These are phyloP conservation scores for Scotopteryx bipunctaria DNA, from an alignment of 2,888 invertebrate species.

Conservation along the genomic window DNA sequence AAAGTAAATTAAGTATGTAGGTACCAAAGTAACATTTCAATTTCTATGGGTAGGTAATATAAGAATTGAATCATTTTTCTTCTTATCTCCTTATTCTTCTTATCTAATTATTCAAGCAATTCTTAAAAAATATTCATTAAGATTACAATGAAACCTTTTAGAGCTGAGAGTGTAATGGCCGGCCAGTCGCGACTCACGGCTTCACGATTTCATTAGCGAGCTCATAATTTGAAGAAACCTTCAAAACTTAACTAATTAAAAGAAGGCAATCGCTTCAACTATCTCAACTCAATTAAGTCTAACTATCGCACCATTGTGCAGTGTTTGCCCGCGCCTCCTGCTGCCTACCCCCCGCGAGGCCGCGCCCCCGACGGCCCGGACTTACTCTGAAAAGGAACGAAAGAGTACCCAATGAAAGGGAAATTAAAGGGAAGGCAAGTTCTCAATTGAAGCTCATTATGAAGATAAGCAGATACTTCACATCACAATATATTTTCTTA, in stretches of 20 bases:
- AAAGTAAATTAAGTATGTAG: too few species aligned
- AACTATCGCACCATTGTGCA: conserved; percentile 16
- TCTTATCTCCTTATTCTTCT: too few species aligned
- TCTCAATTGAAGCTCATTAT: conserved; percentile 2
- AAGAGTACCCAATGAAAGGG: conserved; percentile 17
- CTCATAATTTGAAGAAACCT: conserved; percentile 21
- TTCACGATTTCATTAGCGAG: conserved; percentile 6
- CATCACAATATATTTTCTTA: neutral
- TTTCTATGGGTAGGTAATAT: too few species aligned
- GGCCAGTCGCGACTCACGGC: too few species aligned
- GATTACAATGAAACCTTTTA: neutral
- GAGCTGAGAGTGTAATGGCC: neutral
- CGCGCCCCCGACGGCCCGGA: neutral
- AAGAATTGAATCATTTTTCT: too few species aligned
- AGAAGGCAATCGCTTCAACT: conserved; percentile 20
- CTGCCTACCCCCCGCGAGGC: too few species aligned
- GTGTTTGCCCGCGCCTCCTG: neutral
- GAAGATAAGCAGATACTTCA: conserved; percentile 3
- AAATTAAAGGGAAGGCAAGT: conserved; percentile 17
- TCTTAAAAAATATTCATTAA: neutral
- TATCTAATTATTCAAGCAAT: too few species aligned
- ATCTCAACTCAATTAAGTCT: conserved; percentile 23
- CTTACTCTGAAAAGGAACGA: conserved; percentile 1
- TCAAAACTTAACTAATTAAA: conserved; percentile 24
- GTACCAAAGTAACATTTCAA: too few species aligned